phyloP scores from a whole-genome alignment of 2,113 vertebrate species.

The Chauna torquata region DNA sequence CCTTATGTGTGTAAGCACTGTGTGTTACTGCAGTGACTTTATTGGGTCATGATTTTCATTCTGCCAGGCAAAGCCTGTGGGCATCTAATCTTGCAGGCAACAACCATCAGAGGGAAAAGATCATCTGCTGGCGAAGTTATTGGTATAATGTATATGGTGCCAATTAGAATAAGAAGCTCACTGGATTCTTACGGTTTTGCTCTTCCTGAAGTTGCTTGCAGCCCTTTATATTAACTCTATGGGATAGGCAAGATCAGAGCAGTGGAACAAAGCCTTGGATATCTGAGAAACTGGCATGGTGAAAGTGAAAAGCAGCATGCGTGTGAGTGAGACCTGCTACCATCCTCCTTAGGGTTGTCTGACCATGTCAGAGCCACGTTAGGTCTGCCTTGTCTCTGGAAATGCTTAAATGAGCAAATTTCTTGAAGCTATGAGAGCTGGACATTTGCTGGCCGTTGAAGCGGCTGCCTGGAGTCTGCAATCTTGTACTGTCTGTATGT shows the following conservation, averaged over 20 bases:
- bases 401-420: background rate
- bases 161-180: background rate
- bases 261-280: background rate
- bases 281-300: background rate
- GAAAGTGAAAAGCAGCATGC: background rate
- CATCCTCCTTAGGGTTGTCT: background rate
- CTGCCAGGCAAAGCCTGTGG: background rate
- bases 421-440: background rate
- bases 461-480: background rate
- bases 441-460: background rate
- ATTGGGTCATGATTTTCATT: background rate
- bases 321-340: background rate
- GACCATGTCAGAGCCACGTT: background rate
- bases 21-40: constrained; percentile 24
- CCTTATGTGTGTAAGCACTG: background rate
- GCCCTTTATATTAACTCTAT: background rate
- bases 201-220: background rate
- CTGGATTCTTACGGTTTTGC: background rate
- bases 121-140: constrained; percentile 43
- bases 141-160: constrained; percentile 25
- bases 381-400: background rate
- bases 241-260: background rate
- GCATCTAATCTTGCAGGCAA: constrained; percentile 36
- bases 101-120: constrained; percentile 22
- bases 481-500: background rate